Percentiles rank a stretch among this genome's conserved stretches.
These are phyloP conservation scores for Rhinatrema bivittatum DNA, from an alignment of 2,797 vertebrate genomes.

Conservation along the genomic window DNA sequence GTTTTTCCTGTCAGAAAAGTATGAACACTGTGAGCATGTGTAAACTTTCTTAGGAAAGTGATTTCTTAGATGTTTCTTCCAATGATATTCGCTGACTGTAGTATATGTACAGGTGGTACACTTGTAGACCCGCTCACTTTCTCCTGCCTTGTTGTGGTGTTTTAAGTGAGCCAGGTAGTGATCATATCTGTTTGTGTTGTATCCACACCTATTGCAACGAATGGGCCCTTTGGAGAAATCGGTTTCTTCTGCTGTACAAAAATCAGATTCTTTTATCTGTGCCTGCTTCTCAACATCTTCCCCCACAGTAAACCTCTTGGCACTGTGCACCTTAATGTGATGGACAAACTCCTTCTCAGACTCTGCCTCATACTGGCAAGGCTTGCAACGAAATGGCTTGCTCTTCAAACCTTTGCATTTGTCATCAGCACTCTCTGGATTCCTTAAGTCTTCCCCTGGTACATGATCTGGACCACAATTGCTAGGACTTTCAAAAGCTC, in stretches of 20 bases:
- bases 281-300: slow-evolving; percentile 76
- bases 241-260: slow-evolving; percentile 40
- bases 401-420: slow-evolving; percentile 68
- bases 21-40: slow-evolving; percentile 90
- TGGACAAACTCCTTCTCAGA: slow-evolving; percentile 83
- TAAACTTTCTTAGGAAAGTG: slow-evolving; percentile 96
- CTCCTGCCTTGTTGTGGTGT: slow-evolving; percentile 87
- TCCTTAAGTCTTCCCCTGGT: slow-evolving; percentile 20
- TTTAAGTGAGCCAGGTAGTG: slow-evolving; percentile 94
- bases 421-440: slow-evolving; percentile 46
- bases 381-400: slow-evolving; percentile 90
- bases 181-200: slow-evolving; percentile 95
- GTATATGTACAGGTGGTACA: slow-evolving; percentile 93
- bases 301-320: slow-evolving; percentile 85
- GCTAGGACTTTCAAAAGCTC: slow-evolving; percentile 24
- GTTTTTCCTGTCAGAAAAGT: slow-evolving; percentile 96
- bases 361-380: slow-evolving; percentile 85
- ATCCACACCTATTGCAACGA: slow-evolving; percentile 88
- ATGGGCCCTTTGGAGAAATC: slow-evolving; percentile 85
- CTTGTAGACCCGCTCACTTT: slow-evolving; percentile 82
- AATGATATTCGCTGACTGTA: slow-evolving; percentile 95
- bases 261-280: slow-evolving; percentile 50
- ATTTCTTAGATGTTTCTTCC: slow-evolving; percentile 96
- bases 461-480: slow-evolving; percentile 18
- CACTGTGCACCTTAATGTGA: slow-evolving; percentile 80